Evolutionary conservation across 1,140 invertebrate genomes (phyloP), one percentile per base, ranked within the genome.

Genomic region (Sycobia sp.): DNA sequence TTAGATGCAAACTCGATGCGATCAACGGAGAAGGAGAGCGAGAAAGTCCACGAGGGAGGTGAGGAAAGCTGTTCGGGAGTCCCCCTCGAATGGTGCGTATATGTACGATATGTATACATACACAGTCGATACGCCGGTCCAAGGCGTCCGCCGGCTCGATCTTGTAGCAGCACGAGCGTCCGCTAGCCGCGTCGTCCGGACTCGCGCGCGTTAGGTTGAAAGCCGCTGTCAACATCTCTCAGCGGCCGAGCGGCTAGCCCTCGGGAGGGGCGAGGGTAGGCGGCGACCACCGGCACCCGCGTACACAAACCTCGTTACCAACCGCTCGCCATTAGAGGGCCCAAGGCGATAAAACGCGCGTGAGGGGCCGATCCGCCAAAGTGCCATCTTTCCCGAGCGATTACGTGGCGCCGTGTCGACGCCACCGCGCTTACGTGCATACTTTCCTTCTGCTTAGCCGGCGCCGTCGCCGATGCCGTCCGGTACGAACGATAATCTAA

Each of bases 171-270:
- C 20, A 9, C n/a, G 36, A 43, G 38, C n/a, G 9, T 16, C 20
- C 27, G 39, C 38, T 22, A 55, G 23, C 13, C 10, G 25, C 16
- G 50, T 20, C 16, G 39, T 23, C 27, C 22, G 23, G 41, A 9
- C 58, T 29, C 43, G 9, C 47, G 22, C 39, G 2, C 25, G 29
- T 11, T 71, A 77, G 72, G 76, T 80, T 81, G 78, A 81, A 82
- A 81, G 80, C 80, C 75, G 75, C 78, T 81, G 80, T 82, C 79
- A 81, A 81, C 77, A 77, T 79, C 79, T 79, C 80, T 82, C 79
- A 82, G 71, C 73, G 5, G 22, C 22, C 36, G 22, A 14, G 43
- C 8, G 9, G 25, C 32, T 38, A 2, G 16, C 16, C 43, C n/a
- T 47, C 16, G 32, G 5, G 22, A 13, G 36, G 20, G n/a, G n/a